Evolutionary conservation across 2,888 invertebrate species (phyloP), one percentile per base, ranked within the genome.

Genomic region (Spatulosminthurus flaviceps): DNA sequence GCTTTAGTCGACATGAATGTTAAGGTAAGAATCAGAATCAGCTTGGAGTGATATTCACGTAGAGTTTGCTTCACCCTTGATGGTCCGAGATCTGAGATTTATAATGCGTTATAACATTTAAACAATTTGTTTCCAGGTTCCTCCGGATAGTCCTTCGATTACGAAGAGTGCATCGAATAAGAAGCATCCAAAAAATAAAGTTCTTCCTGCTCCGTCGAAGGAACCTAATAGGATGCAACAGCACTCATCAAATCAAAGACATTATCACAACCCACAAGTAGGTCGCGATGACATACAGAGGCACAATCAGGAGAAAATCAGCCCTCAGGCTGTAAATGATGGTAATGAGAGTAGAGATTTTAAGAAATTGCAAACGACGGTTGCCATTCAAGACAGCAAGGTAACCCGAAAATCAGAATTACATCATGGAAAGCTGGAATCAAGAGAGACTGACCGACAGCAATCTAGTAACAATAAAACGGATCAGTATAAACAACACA

Each of bases 1-100:
- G 77, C n/a, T 21, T 70, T 71, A 28, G 61, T 70, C 13, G 71
- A 69, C 29, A n/a, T 70, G 34, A 60, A 24, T 28, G 67, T 43
- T 29, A 29, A 51, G 29, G 71, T 75, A 60, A 75, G 61, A 22
- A 16, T 26, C 9, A n/a, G n/a, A n/a, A n/a, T n/a, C n/a, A n/a
- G n/a, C n/a, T n/a, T n/a, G n/a, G n/a, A n/a, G n/a, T n/a, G n/a
- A n/a, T n/a, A n/a, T n/a, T n/a, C n/a, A n/a, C n/a, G n/a, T n/a
- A n/a, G n/a, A n/a, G n/a, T n/a, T n/a, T n/a, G n/a, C n/a, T n/a
- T n/a, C n/a, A n/a, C n/a, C n/a, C n/a, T n/a, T n/a, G n/a, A n/a
- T n/a, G n/a, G n/a, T n/a, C n/a, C n/a, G n/a, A n/a, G n/a, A n/a
- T n/a, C n/a, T 60, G n/a, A 19, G 2, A 60, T 21, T 60, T 60